Evolutionary conservation across 2,888 invertebrate species (phyloP), one percentile per base, ranked within the genome.

Genomic region (Schrankia costaestrigalis): DNA sequence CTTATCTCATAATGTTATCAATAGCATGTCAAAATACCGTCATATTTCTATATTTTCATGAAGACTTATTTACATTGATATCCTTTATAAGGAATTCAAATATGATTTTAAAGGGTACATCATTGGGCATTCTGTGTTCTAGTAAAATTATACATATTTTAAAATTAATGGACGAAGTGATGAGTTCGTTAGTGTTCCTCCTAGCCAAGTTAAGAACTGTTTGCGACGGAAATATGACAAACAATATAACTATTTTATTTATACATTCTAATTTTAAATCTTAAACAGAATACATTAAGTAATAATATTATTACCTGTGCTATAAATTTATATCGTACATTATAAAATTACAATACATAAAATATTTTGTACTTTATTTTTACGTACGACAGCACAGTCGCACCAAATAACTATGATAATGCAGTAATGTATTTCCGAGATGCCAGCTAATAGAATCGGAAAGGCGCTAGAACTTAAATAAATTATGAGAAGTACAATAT

Each of bases 151-250:
- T 82, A 58, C 59, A 51, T 60, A 71, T 75, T 73, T 83, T 84
- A 79, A 84, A 85, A 83, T 83, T 86, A 86, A 85, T 87, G 87
- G 87, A 87, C 87, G 87, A 85, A 87, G 82, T 86, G 76, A 79
- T 73, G 81, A 83, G 83, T 86, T 87, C 86, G 86, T 85, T 85
- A 84, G 81, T 84, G 81, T 79, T 81, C 77, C 78, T 82, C 79
- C 76, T 79, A 80, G 80, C 77, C 78, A 78, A 78, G 77, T 78
- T 75, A 74, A 83, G 79, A 83, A 84, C 79, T 76, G 78, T 76
- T 81, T 83, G 80, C 83, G 86, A 86, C 86, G 86, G 86, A 86
- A 81, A 82, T 75, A 73, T 84, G 79, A 81, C 80, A 80, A 81
- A 84, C 73, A 71, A 80, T 75, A 76, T 46, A 59, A 56, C 68